phyloP scores from a whole-genome alignment of 1,140 invertebrate species.

The Ericerus pela region DNA sequence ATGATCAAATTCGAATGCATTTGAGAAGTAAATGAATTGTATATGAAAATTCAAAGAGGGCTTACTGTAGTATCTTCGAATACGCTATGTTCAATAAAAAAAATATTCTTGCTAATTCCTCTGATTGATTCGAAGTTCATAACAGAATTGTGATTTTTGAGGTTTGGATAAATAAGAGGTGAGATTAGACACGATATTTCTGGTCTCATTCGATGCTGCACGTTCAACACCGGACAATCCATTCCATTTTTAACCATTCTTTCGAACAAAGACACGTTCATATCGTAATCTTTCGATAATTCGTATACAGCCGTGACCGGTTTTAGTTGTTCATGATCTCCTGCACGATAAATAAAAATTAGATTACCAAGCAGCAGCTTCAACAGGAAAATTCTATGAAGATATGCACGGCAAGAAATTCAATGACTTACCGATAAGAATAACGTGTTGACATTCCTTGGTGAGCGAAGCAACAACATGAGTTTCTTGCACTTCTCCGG shows the following conservation, averaged over 20 bases:
- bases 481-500: constrained; percentile 63
- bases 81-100: constrained; percentile 42
- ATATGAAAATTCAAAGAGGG: too few relatives aligned
- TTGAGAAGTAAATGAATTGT: too few relatives aligned
- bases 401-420: too few relatives aligned
- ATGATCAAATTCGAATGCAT: too few relatives aligned
- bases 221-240: constrained; percentile 35
- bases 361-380: neutral
- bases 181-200: constrained; percentile 43
- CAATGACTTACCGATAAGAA: constrained; percentile 45
- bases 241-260: constrained; percentile 45
- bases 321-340: constrained; percentile 61
- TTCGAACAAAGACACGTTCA: constrained; percentile 60
- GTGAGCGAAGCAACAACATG: constrained; percentile 57
- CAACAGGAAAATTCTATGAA: too few relatives aligned
- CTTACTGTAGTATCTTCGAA: too few relatives aligned
- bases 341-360: constrained; percentile 27
- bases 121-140: constrained; percentile 33
- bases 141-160: constrained; percentile 40
- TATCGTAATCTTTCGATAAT: constrained; percentile 40
- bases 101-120: constrained; percentile 39
- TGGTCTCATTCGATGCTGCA: constrained; percentile 52
- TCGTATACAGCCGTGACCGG: constrained; percentile 44
- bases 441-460: constrained; percentile 52
- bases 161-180: constrained; percentile 42